Evolutionary conservation across 2,888 invertebrate genomes (phyloP).

Genomic region (Tolmerus cingulatus): DNA sequence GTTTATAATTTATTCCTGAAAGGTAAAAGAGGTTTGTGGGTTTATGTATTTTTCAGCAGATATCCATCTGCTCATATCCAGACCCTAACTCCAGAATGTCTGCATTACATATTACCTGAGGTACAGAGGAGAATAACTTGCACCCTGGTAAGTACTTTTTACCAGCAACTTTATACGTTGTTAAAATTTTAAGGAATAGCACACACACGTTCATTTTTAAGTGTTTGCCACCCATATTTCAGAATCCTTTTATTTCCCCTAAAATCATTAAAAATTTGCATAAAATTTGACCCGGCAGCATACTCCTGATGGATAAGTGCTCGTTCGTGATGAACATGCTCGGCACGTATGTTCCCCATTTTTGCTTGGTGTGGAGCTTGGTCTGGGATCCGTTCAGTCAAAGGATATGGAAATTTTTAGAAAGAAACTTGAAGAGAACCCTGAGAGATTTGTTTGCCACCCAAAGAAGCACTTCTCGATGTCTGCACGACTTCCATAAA

Average conservation of each 20-base stretch:
- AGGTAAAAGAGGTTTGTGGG: not conserved
- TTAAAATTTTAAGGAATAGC: not conserved
- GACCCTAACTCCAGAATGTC: not conserved
- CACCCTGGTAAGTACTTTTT: not conserved
- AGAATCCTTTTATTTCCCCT: not conserved
- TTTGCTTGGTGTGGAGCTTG: not conserved
- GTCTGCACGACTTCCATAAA: not conserved
- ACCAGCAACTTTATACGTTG: not conserved
- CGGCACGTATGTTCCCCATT: not conserved
- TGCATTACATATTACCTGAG: not conserved
- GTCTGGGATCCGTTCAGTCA: not conserved
- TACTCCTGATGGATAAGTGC: not conserved
- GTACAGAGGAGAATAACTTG: not conserved
- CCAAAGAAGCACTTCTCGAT: not conserved
- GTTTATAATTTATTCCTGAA: not conserved
- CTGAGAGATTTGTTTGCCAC: not conserved
- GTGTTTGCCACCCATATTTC: not conserved
- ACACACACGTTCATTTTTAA: not conserved
- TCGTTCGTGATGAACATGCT: not conserved
- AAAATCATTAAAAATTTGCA: not conserved
- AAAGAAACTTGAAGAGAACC: not conserved
- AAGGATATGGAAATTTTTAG: not conserved
- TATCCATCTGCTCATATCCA: not conserved
- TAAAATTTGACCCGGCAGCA: not conserved
- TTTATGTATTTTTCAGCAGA: not conserved